A percentile compares a stretch with the other conserved stretches of the same genome.
Evolutionary conservation across 2,888 invertebrate genomes (phyloP).

Genomic region (Helleia helle): DNA sequence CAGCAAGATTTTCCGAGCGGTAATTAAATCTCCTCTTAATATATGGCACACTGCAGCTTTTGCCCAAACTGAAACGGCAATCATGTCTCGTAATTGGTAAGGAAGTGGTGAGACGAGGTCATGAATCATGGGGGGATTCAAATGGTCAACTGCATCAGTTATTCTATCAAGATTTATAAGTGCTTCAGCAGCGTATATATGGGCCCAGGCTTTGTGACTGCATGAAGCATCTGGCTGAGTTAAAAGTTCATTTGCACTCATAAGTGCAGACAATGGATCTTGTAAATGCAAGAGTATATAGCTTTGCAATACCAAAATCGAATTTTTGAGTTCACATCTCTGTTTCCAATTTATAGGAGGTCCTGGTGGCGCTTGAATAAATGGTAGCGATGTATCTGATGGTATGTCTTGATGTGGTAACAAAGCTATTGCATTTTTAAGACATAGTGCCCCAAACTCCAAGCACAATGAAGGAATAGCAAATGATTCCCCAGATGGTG

Average conservation of each 20-base stretch:
- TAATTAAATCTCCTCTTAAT: conserved; percentile 56
- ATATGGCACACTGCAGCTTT: conserved; percentile 68
- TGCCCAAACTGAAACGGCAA: conserved; percentile 68
- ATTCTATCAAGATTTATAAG: conserved; percentile 87
- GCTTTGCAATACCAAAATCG: conserved; percentile 84
- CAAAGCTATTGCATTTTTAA: conserved; percentile 86
- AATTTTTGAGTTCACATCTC: conserved; percentile 74
- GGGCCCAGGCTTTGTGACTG: conserved; percentile 82
- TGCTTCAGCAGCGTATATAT: conserved; percentile 93
- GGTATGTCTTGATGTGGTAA: conserved; percentile 74
- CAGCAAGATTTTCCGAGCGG: conserved; percentile 59
- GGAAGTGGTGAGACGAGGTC: conserved; percentile 59
- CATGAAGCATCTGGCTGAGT: conserved; percentile 76
- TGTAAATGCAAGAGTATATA: conserved; percentile 90
- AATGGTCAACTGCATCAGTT: conserved; percentile 86
- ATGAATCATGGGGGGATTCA: conserved; percentile 83
- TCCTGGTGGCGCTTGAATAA: conserved; percentile 74
- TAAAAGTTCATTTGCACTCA: conserved; percentile 84
- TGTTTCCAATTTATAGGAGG: conserved; percentile 76
- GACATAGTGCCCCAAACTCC: conserved; percentile 91
- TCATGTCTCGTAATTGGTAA: conserved; percentile 57
- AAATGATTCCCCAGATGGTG: conserved; percentile 78
- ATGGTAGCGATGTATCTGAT: conserved; percentile 36
- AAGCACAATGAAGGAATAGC: conserved; percentile 91
- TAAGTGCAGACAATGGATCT: conserved; percentile 85